These are phyloP conservation scores for Bombus soroeensis DNA, from an alignment of 1,140 invertebrate species.

Conservation along the genomic window DNA sequence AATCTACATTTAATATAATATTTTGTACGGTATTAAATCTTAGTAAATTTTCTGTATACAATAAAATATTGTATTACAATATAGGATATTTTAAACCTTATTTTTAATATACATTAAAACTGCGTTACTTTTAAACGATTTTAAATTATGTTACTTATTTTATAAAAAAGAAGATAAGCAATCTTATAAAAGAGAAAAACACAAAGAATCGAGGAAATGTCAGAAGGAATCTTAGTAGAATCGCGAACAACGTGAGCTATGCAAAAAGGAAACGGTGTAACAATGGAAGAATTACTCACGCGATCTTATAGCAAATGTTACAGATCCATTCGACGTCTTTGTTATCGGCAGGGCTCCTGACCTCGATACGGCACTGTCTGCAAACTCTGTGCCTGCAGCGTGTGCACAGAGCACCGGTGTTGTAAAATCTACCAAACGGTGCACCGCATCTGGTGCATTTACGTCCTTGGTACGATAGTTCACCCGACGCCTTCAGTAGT, in stretches of 20 bases:
- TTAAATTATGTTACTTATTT: not conserved
- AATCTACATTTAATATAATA: too few species aligned
- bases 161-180: not conserved
- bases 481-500: conserved; percentile 80
- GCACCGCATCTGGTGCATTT: conserved; percentile 88
- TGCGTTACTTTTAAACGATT: not conserved
- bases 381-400: conserved; percentile 88
- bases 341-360: conserved; percentile 72
- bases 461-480: conserved; percentile 82
- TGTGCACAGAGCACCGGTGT: conserved; percentile 88
- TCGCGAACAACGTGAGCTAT: too few species aligned
- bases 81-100: not conserved
- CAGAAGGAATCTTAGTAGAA: not conserved
- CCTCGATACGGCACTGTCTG: conserved; percentile 87
- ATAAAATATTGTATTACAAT: too few species aligned
- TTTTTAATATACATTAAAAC: not conserved
- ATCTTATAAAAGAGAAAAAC: not conserved
- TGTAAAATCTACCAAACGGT: conserved; percentile 89
- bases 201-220: not conserved
- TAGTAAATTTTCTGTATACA: too few species aligned
- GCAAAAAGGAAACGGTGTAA: conserved; percentile 13
- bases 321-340: conserved; percentile 88
- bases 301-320: conserved; percentile 88
- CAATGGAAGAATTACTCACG: conserved; percentile 83
- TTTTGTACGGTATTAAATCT: too few species aligned